Evolutionary conservation across 2,797 vertebrate genomes (phyloP).

Genomic region (Novumbra hubbsi): DNA sequence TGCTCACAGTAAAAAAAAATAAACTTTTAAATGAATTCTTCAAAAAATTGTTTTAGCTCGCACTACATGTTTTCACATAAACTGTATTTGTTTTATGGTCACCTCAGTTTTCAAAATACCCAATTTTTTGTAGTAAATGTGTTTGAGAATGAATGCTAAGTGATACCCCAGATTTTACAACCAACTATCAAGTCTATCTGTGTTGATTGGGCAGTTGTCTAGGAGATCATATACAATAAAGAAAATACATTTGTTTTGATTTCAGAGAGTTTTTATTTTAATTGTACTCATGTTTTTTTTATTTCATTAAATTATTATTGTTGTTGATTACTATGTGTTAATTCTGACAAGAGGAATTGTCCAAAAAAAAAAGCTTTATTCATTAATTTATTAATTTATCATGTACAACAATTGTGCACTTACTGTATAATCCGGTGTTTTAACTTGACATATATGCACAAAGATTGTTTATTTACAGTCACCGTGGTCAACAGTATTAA

Average conservation of each 20-base stretch:
- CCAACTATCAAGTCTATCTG: background rate
- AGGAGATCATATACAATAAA: background rate
- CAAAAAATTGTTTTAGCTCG: background rate
- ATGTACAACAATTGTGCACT: background rate
- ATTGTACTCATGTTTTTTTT: background rate
- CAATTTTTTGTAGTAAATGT: background rate
- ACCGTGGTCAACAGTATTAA: background rate
- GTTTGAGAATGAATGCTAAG: background rate
- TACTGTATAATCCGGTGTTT: background rate
- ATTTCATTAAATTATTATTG: background rate
- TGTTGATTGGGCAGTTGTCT: constrained; percentile 1
- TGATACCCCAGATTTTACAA: background rate
- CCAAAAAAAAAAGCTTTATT: no score
- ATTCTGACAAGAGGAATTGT: background rate
- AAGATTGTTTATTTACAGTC: background rate
- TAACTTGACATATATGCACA: background rate
- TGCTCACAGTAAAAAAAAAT: background rate
- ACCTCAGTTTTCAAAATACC: background rate
- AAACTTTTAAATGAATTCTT: constrained; percentile 26
- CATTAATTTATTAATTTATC: no score
- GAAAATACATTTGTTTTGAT: background rate
- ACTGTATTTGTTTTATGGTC: background rate
- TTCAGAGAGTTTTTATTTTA: background rate
- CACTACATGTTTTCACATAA: background rate
- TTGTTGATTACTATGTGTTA: background rate